Evolutionary conservation across 1,140 invertebrate genomes (phyloP).

Genomic region (Theocolax elegans): DNA sequence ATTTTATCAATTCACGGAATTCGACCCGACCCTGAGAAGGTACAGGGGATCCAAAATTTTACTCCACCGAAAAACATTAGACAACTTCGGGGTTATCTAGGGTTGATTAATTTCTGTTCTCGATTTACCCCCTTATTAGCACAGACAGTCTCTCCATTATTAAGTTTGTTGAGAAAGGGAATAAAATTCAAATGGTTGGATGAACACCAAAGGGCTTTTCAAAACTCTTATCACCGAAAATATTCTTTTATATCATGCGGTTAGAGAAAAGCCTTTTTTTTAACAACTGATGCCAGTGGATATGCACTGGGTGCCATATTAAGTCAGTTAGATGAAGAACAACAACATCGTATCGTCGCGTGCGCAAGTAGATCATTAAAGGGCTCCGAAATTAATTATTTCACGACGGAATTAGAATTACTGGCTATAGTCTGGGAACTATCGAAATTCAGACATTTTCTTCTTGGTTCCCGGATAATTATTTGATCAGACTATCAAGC

Average conservation of each 20-base stretch:
- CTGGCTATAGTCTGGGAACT: slow-evolving; percentile 11
- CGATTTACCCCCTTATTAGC: background rate
- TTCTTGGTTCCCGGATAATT: background rate
- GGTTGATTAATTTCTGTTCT: slow-evolving; percentile 9
- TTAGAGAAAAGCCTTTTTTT: background rate
- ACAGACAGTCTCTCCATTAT: background rate
- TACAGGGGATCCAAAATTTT: slow-evolving; percentile 23
- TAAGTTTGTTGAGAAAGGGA: background rate
- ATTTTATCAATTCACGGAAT: too few relatives aligned
- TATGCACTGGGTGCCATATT: slow-evolving; percentile 11
- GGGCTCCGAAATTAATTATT: background rate
- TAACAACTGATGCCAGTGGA: too few relatives aligned
- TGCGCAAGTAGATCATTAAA: background rate
- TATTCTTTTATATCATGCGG: background rate
- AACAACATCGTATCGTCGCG: too few relatives aligned
- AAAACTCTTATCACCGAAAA: background rate
- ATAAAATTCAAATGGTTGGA: background rate
- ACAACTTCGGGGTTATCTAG: slow-evolving; percentile 18
- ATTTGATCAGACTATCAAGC: slow-evolving; percentile 14
- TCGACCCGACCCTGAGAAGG: slow-evolving; percentile 20
- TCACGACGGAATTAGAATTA: too few relatives aligned
- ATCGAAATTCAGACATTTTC: slow-evolving; percentile 13
- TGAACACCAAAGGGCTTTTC: background rate
- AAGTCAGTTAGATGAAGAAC: slow-evolving; percentile 1
- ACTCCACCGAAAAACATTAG: slow-evolving; percentile 7